Evolutionary conservation across 30 jellyfish, hydroid and myxozoan species (phyloP).

Genomic region (Haliclystus octoradiatus): DNA sequence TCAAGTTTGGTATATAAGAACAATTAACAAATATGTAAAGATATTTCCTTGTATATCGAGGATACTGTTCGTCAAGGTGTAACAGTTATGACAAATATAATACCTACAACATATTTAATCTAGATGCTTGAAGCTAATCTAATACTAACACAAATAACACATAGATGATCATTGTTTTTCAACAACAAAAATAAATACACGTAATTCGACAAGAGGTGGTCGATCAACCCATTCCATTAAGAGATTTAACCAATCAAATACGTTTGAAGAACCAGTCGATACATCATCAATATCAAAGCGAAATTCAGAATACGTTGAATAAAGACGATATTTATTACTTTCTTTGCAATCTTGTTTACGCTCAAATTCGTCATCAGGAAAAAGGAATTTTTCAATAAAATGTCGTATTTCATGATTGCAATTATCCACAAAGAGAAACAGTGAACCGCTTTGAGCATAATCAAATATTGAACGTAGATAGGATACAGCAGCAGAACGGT

Average conservation of each 20-base stretch:
- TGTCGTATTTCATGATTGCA: conserved; percentile 63
- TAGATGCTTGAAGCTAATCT: no score
- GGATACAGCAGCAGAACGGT: conserved; percentile 45
- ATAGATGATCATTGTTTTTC: conserved; percentile 58
- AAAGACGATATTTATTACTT: conserved; percentile 40
- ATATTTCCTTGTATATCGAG: no score
- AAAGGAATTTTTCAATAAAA: conserved; percentile 71
- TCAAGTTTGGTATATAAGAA: no score
- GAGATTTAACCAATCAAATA: conserved; percentile 42
- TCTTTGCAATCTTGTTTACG: conserved; percentile 37
- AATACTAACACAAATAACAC: no score
- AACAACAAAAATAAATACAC: conserved; percentile 70
- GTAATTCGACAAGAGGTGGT: conserved; percentile 89
- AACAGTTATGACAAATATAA: no score
- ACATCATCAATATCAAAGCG: conserved; percentile 77
- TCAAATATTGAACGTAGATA: conserved; percentile 53
- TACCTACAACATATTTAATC: no score
- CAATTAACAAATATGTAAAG: no score
- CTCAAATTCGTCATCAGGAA: conserved; percentile 52
- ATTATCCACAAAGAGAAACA: conserved; percentile 80
- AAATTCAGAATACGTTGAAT: conserved; percentile 76
- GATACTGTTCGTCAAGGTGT: no score
- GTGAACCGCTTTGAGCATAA: conserved; percentile 82
- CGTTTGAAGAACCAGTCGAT: conserved; percentile 32
- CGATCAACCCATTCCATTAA: conserved; percentile 93